phyloP scores from a whole-genome alignment of 2,888 invertebrate genomes.

The Sipha maydis region DNA sequence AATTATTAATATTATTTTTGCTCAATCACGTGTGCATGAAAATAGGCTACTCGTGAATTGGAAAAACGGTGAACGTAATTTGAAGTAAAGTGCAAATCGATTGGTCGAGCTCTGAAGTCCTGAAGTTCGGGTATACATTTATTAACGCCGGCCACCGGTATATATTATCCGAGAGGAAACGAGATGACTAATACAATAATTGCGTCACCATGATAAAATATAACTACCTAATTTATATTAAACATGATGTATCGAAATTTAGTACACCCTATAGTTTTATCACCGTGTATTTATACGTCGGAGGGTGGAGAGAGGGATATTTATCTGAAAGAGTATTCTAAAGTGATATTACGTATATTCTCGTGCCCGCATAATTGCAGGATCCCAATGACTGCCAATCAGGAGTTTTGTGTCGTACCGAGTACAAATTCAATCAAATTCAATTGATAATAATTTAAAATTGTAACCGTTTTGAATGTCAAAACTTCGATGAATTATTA shows the following conservation, averaged over 20 bases:
- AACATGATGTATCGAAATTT: background rate
- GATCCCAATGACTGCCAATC: background rate
- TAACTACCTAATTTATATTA: background rate
- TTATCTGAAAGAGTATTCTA: background rate
- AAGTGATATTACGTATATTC: background rate
- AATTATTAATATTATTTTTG: too few species aligned
- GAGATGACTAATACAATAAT: too few species aligned
- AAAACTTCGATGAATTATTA: background rate
- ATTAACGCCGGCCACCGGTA: too few species aligned
- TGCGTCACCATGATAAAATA: background rate
- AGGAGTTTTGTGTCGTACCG: background rate
- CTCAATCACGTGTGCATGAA: too few species aligned
- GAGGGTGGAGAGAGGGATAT: background rate
- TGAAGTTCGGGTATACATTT: too few species aligned
- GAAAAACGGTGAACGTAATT: too few species aligned
- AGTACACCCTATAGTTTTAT: background rate
- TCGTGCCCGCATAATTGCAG: background rate
- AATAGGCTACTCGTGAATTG: too few species aligned
- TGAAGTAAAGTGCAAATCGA: too few species aligned
- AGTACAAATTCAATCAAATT: background rate
- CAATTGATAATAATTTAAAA: background rate
- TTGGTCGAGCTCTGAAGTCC: too few species aligned
- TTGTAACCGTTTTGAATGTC: background rate
- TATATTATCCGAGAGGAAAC: too few species aligned
- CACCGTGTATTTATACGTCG: too few species aligned